Evolutionary conservation across 2,113 vertebrate species (phyloP), one percentile per base, ranked within the genome.

Genomic region (Oreochromis aureus): DNA sequence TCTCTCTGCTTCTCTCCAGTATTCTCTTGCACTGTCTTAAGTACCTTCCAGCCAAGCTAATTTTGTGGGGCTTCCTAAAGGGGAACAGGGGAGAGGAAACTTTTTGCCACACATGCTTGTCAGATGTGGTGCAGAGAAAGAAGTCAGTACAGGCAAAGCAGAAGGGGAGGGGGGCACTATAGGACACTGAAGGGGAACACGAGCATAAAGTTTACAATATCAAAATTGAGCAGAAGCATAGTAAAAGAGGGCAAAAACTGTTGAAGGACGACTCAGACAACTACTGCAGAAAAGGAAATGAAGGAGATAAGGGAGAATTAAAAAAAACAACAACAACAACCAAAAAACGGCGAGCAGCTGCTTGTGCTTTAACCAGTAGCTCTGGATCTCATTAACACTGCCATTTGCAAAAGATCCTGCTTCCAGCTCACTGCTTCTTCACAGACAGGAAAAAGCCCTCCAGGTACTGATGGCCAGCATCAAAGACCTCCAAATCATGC

Each of bases 91-190:
- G 87, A 93, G 90, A 93, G 92, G 86, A 92, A 96, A 93, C 96
- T 97, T 95, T 96, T 85, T 96, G 94, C 95, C 94, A 94, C 92
- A 94, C 91, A 93, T 91, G 93, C 91, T 92, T 82, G 95, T 97
- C 96, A 97, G 95, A 96, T 95, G 93, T 96, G 94, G 94, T 73
- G 83, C 82, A 78, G 90, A 46, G 88, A 88, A 91, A 91, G 81
- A 82, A 76, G 83, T 86, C 78, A 86, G 83, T 89, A 86, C 87
- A 83, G 80, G 81, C 55, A 39, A 80, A 6, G 78, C 76, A 78
- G 46, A 81, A 90, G 79, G 58, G 54, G 87, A 88, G 89, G 87
- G 86, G 81, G 61, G 88, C 11, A 53, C 39, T 10, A 48, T 48
- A 59, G 54, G 61, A 87, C 63, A 84, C 48, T 51, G 54, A 59